Percentiles rank a stretch among this genome's conserved stretches.
Conservation (phyloP, 2,113 vertebrate species). For the Sialia sialis region DNA sequence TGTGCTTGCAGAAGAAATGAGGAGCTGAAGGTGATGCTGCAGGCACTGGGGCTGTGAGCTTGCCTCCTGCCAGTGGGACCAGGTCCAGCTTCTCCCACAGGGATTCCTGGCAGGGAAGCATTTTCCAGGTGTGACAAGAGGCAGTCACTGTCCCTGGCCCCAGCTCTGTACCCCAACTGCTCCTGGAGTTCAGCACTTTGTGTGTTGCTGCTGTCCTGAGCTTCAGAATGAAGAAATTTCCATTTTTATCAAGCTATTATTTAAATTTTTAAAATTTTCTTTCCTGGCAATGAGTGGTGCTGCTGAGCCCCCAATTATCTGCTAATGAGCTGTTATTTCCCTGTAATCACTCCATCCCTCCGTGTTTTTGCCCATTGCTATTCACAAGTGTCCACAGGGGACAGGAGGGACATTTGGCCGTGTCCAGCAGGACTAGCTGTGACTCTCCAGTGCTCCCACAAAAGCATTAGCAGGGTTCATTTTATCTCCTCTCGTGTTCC, state of each 20-base stretch:
- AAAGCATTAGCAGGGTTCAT: neutral
- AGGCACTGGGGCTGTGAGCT: neutral
- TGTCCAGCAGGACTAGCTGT: neutral
- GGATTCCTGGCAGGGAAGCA: neutral
- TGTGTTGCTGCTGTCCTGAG: neutral
- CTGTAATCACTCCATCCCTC: neutral
- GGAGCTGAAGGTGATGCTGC: neutral
- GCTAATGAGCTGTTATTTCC: neutral
- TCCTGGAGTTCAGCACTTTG: neutral
- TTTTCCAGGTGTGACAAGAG: neutral
- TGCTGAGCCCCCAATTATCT: neutral
- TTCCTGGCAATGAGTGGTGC: neutral
- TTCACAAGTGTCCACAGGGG: neutral
- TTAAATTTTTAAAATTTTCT: neutral
- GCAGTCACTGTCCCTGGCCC: neutral
- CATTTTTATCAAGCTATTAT: neutral
- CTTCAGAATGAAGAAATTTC: neutral
- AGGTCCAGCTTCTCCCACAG: rapidly evolving
- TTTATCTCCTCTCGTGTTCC: neutral
- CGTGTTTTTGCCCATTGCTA: neutral
- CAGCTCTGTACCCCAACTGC: neutral
- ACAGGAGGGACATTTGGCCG: neutral
- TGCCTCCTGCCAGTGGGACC: neutral
- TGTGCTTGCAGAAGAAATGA: neutral
- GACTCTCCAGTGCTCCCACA: neutral